Percentiles rank a stretch among this genome's conserved stretches.
Evolutionary conservation across 2,113 vertebrate genomes (phyloP).

Genomic region (Phasianus colchicus): DNA sequence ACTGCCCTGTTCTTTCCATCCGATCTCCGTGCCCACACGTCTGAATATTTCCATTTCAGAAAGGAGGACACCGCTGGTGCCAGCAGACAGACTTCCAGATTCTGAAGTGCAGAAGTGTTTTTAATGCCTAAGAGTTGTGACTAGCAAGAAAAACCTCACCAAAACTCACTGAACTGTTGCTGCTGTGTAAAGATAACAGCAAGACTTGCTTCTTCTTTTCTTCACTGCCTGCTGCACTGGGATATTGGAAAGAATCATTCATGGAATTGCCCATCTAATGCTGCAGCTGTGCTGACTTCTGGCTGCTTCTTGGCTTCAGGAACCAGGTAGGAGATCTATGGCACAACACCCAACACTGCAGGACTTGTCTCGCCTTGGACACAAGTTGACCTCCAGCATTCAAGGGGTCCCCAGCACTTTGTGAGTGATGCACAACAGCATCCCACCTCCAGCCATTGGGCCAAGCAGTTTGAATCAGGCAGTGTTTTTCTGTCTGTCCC

Average conservation of each 20-base stretch:
- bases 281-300: background rate
- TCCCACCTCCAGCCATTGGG: background rate
- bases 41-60: slow-evolving; percentile 9
- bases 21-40: background rate
- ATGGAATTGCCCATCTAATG: background rate
- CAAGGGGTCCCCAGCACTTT: rapidly evolving
- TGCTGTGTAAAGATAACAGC: background rate
- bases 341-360: background rate
- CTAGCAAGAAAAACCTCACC: background rate
- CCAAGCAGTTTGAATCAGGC: background rate
- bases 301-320: background rate
- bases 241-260: background rate
- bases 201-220: background rate
- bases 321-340: background rate
- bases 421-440: background rate
- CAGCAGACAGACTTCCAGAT: background rate
- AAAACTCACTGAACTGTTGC: background rate
- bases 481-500: background rate
- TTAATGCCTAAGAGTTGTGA: background rate
- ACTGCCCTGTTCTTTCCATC: slow-evolving; percentile 12
- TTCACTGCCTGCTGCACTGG: background rate
- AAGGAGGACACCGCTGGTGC: background rate
- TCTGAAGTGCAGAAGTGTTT: background rate
- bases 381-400: background rate
- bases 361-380: background rate